Base-by-base conservation (phyloP, 2,113 vertebrate genomes). In the Cebidichthys violaceus region DNA sequence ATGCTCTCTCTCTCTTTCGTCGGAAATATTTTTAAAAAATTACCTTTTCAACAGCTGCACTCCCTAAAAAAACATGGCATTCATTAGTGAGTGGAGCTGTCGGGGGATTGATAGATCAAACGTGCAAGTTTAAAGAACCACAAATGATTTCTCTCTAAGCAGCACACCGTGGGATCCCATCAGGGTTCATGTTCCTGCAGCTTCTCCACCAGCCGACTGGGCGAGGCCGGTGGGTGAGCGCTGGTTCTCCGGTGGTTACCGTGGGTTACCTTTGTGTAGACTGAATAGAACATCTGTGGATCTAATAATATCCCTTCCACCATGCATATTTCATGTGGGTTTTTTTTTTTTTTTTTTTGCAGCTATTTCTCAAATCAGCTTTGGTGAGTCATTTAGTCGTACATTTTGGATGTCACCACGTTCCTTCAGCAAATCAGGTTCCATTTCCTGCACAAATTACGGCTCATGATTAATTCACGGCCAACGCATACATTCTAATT, bases 361-460 rank as follows among this genome's bases (percentile, higher is more conserved):
- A 88, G 86, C 91, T 83, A 93, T 94, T 94, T 89, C 79, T 93
- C 90, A 94, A 89, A 80, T 81, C 90, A 89, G 88, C 88, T 85
- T 92, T 89, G 81, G 91, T 77, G 89, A 90, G 88, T 92, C 88
- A 93, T 90, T 92, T 91, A 85, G 87, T 90, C 86, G 50, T 92
- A 91, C 84, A 92, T 94, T 92, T n/a, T 88, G 80, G 83, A 86
- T 91, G 92, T 93, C 91, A 90, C 87, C 45, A 85, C 89, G 88
- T 84, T 89, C 90, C 88, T 91, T 91, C 84, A 76, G 90, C 74
- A 92, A 90, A 94, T 92, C 91, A 91, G 87, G 71, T 75, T 91
- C 83, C 86, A 94, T 94, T 94, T 94, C 93, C 93, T 93, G 89
- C 88, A 88, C 78, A 87, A 93, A 94, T 93, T 93, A 94, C 86